These are phyloP conservation scores for Achroia grisella DNA, from an alignment of 1,140 invertebrate species.

Conservation along the genomic window DNA sequence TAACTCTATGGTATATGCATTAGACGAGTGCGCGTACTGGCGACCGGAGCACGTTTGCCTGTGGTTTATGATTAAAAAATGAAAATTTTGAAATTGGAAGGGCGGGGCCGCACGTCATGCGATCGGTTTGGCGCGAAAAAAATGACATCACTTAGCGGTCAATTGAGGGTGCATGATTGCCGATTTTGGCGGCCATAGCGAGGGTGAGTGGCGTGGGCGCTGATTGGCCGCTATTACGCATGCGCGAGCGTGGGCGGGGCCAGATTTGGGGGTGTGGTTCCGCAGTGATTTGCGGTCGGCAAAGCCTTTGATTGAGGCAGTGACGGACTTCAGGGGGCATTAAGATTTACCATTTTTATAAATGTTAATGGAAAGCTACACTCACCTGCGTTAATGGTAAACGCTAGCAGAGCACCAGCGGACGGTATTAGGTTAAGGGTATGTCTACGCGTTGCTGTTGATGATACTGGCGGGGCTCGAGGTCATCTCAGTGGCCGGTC, in stretches of 20 bases:
- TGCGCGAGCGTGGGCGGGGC: conserved; percentile 41
- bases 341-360: no score
- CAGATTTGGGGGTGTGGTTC: conserved; percentile 56
- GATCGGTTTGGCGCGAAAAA: conserved; percentile 58
- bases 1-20: conserved; percentile 6
- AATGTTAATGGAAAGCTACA: no score
- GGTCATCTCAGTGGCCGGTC: no score
- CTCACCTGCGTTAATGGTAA: no score
- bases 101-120: conserved; percentile 38
- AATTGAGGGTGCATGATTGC: conserved; percentile 48
- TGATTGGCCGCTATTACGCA: conserved; percentile 48
- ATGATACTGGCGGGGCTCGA: no score
- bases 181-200: conserved; percentile 7
- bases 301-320: conserved; percentile 64
- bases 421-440: no score
- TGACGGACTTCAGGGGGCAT: conserved; percentile 19
- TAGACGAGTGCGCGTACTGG: conserved; percentile 8
- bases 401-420: no score
- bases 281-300: conserved; percentile 62
- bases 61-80: conserved; percentile 53
- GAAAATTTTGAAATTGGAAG: conserved; percentile 42
- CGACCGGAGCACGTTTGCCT: conserved; percentile 23
- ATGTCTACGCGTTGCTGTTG: no score
- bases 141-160: conserved; percentile 60
- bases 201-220: background rate